Conservation (phyloP, 2,797 vertebrate genomes). For the Oreonectes daqikongensis region DNA sequence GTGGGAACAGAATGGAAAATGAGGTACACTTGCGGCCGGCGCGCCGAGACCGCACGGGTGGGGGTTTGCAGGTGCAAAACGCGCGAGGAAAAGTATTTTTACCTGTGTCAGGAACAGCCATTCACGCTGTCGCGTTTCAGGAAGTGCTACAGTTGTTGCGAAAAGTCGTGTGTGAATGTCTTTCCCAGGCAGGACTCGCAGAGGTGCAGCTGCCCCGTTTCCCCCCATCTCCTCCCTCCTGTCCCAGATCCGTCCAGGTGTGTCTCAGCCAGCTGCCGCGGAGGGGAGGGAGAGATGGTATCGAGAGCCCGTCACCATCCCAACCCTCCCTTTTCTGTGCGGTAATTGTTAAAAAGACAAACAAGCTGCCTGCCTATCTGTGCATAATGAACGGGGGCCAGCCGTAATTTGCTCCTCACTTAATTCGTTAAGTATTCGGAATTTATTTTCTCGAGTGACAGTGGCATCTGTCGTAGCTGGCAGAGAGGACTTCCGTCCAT, state of each 20-base stretch:
- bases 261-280: slow-evolving; percentile 77
- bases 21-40: slow-evolving; percentile 64
- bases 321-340: slow-evolving; percentile 51
- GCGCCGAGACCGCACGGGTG: slow-evolving; percentile 29
- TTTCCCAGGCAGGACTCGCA: slow-evolving; percentile 41
- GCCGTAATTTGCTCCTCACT: slow-evolving; percentile 84
- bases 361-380: slow-evolving; percentile 77
- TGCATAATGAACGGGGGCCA: slow-evolving; percentile 80
- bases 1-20: slow-evolving; percentile 65
- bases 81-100: slow-evolving; percentile 22
- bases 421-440: slow-evolving; percentile 85
- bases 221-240: slow-evolving; percentile 35
- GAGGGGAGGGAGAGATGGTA: slow-evolving; percentile 69
- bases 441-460: slow-evolving; percentile 82
- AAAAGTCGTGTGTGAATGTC: slow-evolving; percentile 10
- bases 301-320: slow-evolving; percentile 40
- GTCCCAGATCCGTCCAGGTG: slow-evolving; percentile 73
- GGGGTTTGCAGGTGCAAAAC: slow-evolving; percentile 45
- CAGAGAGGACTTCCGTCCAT: slow-evolving; percentile 48
- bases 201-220: slow-evolving; percentile 46
- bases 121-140: slow-evolving; percentile 17
- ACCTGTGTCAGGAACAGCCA: slow-evolving; percentile 25
- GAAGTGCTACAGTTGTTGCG: slow-evolving; percentile 23
- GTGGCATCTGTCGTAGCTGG: slow-evolving; percentile 81
- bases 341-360: slow-evolving; percentile 83